Conservation (phyloP, 2,797 vertebrate species). For the Characodon lateralis region DNA sequence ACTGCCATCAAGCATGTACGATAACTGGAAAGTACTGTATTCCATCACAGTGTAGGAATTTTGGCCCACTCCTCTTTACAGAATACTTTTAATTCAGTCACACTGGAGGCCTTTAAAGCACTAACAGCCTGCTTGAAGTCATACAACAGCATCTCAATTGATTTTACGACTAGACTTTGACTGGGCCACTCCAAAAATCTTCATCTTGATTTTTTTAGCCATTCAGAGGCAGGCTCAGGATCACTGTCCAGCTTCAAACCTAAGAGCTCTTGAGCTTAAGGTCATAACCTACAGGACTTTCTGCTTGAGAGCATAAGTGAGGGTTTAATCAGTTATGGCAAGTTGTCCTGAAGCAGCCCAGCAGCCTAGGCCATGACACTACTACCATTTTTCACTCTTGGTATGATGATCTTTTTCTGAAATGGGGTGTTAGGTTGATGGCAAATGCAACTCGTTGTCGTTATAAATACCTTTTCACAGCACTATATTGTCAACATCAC, state of each 20-base stretch:
- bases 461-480: too few relatives aligned
- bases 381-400: too few relatives aligned
- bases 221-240: background rate
- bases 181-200: too few relatives aligned
- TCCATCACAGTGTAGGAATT: too few relatives aligned
- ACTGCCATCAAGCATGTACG: background rate
- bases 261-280: background rate
- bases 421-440: too few relatives aligned
- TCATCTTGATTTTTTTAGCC: background rate
- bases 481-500: too few relatives aligned
- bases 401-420: too few relatives aligned
- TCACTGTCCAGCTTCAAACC: background rate
- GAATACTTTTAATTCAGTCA: background rate
- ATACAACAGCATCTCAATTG: background rate
- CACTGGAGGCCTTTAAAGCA: background rate
- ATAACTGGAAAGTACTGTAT: background rate
- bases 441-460: too few relatives aligned
- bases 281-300: background rate
- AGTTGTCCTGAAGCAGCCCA: background rate
- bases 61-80: too few relatives aligned
- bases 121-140: background rate
- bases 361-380: too few relatives aligned
- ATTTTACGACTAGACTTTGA: too few relatives aligned
- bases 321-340: background rate
- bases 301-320: background rate